Evolutionary conservation across 2,888 invertebrate species (phyloP).

Genomic region (Eutolmus rufibarbis): DNA sequence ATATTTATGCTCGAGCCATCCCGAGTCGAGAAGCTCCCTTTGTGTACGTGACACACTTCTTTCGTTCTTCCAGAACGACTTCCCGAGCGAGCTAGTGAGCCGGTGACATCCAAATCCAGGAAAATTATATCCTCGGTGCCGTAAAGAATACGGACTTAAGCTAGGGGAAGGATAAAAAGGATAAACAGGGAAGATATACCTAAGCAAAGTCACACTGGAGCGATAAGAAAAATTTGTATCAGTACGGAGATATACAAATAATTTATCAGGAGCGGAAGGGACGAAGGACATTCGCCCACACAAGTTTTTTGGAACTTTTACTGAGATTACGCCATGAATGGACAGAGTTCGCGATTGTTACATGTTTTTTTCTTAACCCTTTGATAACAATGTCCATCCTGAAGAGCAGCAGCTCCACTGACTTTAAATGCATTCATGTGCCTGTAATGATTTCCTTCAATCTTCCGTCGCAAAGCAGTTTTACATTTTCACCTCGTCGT

Average conservation of each 20-base stretch:
- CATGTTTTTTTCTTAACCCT: neutral
- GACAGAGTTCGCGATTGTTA: neutral
- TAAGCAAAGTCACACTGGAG: neutral
- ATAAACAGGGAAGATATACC: neutral
- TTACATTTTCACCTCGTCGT: neutral
- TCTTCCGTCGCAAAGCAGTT: neutral
- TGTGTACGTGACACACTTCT: conserved; percentile 18
- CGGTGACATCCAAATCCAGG: conserved; percentile 14
- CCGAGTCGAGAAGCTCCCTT: neutral
- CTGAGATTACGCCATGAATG: neutral
- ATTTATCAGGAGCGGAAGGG: neutral
- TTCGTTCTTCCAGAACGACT: neutral
- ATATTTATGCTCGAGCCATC: neutral
- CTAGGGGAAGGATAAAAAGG: neutral
- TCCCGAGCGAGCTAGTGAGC: neutral
- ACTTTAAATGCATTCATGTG: neutral
- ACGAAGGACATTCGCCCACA: neutral
- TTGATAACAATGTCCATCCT: neutral
- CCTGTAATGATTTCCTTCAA: conserved; percentile 26
- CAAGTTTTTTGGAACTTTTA: neutral
- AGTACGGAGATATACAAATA: neutral
- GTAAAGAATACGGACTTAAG: conserved; percentile 7
- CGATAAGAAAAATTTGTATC: conserved; percentile 28
- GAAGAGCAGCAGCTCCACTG: neutral
- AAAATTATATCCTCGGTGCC: conserved; percentile 9